Percentiles rank a stretch among this genome's conserved stretches.
These are phyloP conservation scores for Epizoanthus rinbou DNA, from an alignment of 92 coral and sea anemone genomes.

Conservation along the genomic window DNA sequence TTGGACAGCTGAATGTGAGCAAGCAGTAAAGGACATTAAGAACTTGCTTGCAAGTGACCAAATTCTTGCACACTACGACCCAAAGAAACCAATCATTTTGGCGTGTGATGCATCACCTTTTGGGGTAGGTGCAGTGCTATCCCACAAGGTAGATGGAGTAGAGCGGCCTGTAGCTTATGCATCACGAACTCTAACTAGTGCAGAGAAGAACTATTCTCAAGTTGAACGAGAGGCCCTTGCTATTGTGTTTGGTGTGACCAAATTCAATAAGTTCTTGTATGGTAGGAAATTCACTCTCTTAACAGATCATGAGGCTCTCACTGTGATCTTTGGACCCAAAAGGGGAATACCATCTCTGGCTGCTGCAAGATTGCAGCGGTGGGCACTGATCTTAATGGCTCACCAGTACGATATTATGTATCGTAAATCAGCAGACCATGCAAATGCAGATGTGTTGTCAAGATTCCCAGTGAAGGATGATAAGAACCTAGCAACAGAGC, in stretches of 20 bases:
- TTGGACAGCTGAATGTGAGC: constrained; percentile 53
- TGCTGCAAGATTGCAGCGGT: constrained; percentile 47
- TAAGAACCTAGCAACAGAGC: constrained; percentile 6
- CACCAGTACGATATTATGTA: constrained; percentile 36
- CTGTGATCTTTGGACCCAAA: constrained; percentile 29
- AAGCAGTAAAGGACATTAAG: constrained; percentile 45
- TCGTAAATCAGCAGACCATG: neutral
- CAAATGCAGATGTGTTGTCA: constrained; percentile 35
- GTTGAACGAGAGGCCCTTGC: constrained; percentile 62
- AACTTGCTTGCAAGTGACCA: constrained; percentile 4
- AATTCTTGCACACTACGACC: constrained; percentile 33
- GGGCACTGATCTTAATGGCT: constrained; percentile 33
- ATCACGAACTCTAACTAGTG: constrained; percentile 49
- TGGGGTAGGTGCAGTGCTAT: constrained; percentile 15
- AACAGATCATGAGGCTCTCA: constrained; percentile 59
- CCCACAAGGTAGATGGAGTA: constrained; percentile 35
- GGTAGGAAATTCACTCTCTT: constrained; percentile 54
- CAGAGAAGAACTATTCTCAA: constrained; percentile 44
- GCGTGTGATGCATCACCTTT: constrained; percentile 44
- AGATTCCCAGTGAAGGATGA: constrained; percentile 4
- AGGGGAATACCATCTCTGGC: constrained; percentile 7
- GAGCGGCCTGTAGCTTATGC: constrained; percentile 55
- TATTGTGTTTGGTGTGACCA: constrained; percentile 55
- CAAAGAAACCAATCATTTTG: constrained; percentile 49
- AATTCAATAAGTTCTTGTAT: constrained; percentile 56